phyloP scores from a whole-genome alignment of 2,797 vertebrate species.

The Numenius phaeopus region DNA sequence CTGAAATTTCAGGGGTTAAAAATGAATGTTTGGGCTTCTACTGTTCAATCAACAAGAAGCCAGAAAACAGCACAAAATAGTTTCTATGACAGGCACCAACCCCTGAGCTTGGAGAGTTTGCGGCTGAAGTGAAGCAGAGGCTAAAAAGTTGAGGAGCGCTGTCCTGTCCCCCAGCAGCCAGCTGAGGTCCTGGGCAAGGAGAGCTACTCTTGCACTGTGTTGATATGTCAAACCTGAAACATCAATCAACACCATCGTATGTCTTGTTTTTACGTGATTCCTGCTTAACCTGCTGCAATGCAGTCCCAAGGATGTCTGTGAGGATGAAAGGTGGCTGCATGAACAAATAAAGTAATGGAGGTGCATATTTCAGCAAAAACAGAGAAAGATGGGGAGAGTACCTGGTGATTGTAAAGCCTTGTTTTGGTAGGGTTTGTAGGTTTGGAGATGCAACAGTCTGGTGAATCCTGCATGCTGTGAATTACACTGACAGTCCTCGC shows the following conservation, averaged over 20 bases:
- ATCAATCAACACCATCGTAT: rapidly evolving
- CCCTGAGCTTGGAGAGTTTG: background rate
- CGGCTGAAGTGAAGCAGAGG: background rate
- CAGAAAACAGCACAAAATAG: background rate
- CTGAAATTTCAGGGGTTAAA: background rate
- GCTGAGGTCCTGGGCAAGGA: background rate
- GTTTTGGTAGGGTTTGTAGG: background rate
- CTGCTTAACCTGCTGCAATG: background rate
- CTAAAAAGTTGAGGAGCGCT: rapidly evolving
- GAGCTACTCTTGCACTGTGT: background rate
- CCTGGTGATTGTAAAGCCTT: background rate
- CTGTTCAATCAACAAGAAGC: background rate
- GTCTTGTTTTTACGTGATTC: background rate
- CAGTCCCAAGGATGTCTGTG: rapidly evolving
- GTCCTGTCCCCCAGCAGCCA: background rate
- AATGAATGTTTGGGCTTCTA: background rate
- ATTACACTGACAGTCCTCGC: background rate
- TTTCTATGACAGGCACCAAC: background rate
- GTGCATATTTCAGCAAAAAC: background rate
- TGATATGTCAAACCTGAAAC: background rate
- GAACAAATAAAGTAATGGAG: background rate
- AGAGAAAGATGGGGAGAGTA: background rate
- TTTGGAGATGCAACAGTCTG: background rate
- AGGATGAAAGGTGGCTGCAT: background rate
- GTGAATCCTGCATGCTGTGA: background rate